phyloP scores from a whole-genome alignment of 2,113 vertebrate genomes.

The Grantiella picta region DNA sequence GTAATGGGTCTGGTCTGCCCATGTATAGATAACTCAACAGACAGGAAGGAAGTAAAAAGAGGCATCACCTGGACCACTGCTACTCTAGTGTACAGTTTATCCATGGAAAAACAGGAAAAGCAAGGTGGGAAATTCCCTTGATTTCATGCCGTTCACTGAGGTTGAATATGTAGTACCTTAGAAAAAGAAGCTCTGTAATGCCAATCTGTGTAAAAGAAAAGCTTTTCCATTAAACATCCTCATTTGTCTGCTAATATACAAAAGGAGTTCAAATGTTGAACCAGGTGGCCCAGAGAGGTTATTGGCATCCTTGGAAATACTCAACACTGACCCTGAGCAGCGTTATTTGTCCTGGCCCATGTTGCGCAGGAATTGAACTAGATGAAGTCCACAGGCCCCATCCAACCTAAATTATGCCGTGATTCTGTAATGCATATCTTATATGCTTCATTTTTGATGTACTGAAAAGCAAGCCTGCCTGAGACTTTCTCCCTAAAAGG shows the following conservation, averaged over 20 bases:
- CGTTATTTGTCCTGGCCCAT: neutral
- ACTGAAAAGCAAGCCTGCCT: neutral
- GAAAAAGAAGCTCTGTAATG: neutral
- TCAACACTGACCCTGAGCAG: neutral
- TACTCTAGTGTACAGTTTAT: neutral
- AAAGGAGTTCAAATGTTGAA: neutral
- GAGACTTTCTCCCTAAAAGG: neutral
- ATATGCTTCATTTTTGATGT: neutral
- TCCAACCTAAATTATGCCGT: neutral
- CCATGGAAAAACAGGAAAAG: neutral
- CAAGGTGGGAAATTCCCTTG: neutral
- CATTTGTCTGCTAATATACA: neutral
- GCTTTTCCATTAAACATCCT: neutral
- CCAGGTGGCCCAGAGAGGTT: neutral
- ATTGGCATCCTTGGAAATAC: neutral
- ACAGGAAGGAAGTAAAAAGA: neutral
- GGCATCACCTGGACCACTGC: neutral
- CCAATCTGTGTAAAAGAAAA: neutral
- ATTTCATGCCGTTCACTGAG: neutral
- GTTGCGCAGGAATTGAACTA: neutral
- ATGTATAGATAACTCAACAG: neutral
- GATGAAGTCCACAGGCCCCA: neutral
- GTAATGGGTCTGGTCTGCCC: neutral
- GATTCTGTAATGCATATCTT: neutral
- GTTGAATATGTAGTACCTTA: neutral